phyloP scores from a whole-genome alignment of 2,113 vertebrate species.

The Erythrolamprus reginae region DNA sequence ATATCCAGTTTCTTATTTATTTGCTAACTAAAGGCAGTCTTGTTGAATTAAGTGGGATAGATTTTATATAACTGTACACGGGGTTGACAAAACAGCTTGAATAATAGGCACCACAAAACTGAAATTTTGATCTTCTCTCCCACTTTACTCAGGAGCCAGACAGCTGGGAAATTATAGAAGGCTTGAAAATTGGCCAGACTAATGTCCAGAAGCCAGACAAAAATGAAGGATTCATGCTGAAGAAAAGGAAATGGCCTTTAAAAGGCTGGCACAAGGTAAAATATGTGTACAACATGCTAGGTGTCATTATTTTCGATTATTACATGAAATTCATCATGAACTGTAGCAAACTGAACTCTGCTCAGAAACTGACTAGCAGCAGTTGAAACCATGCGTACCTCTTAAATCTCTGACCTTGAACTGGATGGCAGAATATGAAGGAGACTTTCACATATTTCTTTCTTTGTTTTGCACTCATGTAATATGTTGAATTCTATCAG shows the following conservation, averaged over 20 bases:
- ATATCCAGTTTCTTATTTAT: not conserved
- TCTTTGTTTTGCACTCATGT: not conserved
- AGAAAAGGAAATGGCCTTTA: constrained; percentile 98
- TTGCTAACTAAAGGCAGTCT: not conserved
- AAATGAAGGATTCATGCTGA: constrained; percentile 98
- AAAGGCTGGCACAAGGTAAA: constrained; percentile 99
- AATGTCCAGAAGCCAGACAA: constrained; percentile 95
- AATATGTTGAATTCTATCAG: not conserved
- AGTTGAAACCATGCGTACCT: not conserved
- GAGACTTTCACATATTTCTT: not conserved
- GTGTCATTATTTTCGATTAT: not conserved
- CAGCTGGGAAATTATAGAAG: constrained; percentile 98
- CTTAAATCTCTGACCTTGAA: not conserved
- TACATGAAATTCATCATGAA: not conserved
- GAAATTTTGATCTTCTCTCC: not conserved
- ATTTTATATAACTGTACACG: not conserved
- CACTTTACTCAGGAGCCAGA: constrained; percentile 82
- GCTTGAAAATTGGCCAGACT: constrained; percentile 95
- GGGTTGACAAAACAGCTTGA: not conserved
- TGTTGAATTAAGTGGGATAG: not conserved
- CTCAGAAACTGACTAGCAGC: not conserved
- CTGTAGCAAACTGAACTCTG: constrained; percentile 8
- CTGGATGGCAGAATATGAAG: not conserved
- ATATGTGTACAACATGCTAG: constrained; percentile 7
- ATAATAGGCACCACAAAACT: not conserved